Conservation (phyloP, 1,140 invertebrate species). For the Octopus sinensis region DNA sequence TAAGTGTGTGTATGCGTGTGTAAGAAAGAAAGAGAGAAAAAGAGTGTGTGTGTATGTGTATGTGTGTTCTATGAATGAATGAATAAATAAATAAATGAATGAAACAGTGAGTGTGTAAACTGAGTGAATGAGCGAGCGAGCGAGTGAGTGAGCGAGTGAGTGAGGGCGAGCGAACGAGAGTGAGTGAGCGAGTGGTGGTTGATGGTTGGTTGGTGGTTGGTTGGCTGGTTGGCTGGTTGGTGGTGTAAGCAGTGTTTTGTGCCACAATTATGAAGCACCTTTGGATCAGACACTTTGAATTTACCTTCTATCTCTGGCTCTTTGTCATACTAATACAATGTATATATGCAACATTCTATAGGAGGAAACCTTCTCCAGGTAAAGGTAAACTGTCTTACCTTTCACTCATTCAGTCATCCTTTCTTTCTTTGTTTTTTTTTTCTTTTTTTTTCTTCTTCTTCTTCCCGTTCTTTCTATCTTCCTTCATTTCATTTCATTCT, state of each 20-base stretch:
- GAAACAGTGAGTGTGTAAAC: too few relatives aligned
- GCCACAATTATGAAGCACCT: slow-evolving; percentile 7
- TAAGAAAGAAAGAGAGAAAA: neutral
- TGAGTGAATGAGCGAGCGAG: too few relatives aligned
- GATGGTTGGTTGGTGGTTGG: too few relatives aligned
- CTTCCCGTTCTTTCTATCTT: neutral
- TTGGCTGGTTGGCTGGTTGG: neutral
- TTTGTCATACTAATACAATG: slow-evolving; percentile 6
- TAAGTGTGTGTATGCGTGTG: neutral
- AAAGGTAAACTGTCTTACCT: neutral
- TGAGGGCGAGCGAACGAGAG: too few relatives aligned
- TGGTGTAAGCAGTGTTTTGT: neutral
- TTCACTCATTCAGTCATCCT: neutral
- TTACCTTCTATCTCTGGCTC: slow-evolving; percentile 7
- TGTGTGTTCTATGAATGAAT: too few relatives aligned
- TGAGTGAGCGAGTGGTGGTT: too few relatives aligned
- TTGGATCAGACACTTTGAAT: slow-evolving; percentile 2
- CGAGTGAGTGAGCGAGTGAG: too few relatives aligned
- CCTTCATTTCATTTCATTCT: neutral
- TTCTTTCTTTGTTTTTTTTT: neutral
- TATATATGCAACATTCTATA: neutral
- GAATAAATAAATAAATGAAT: too few relatives aligned
- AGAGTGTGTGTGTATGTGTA: too few relatives aligned
- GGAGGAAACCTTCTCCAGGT: slow-evolving; percentile 9
- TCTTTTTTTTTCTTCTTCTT: neutral